Base-by-base conservation (phyloP, 2,888 invertebrate genomes). In the Dasysyrphus tricinctus region DNA sequence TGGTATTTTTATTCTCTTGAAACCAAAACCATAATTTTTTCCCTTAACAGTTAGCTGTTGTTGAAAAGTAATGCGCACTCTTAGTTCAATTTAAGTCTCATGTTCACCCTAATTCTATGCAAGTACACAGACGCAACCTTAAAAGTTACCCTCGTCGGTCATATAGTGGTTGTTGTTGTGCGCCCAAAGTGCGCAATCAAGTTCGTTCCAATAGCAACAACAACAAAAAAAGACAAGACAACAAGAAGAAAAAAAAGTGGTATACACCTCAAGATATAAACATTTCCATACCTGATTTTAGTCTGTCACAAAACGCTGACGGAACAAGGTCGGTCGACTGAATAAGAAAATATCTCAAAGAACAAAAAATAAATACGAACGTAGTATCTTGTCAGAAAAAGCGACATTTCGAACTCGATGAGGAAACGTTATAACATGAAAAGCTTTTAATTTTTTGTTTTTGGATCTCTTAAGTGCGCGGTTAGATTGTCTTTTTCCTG, bases 281-380 rank as follows among this genome's bases (percentile, higher is more conserved):
- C 88, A 87, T 81, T 87, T 88, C 83, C 86, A 88, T 88, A 88
- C 88, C 88, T 88, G 89, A 89, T 90, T 91, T 90, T 91, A 92
- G 92, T 92, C 91, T 91, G 91, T 91, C 91, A 91, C 90, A 91
- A 89, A 91, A 90, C 91, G 91, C 91, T 91, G 92, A 91, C 91
- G 91, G 90, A 91, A 91, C 90, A 90, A 91, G 92, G 90, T 92
- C 91, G 90, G 89, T 81, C 74, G 80, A 79, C 82, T 86, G 69
- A 72, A 74, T 47, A 72, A 63, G 57, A 80, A 61, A 37, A 59
- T 57, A 34, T 84, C 80, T 80, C 39, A 76, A 65, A 81, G 75
- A 65, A 75, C 75, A 75, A 61, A 78, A 61, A 47, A 67, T 72
- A 67, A 82, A 44, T 54, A 54, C 51, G 54, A 69, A 39, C 39